Evolutionary conservation across 64 coral and sea anemone species (phyloP).

Genomic region (Hydrozoanthus tunicans): DNA sequence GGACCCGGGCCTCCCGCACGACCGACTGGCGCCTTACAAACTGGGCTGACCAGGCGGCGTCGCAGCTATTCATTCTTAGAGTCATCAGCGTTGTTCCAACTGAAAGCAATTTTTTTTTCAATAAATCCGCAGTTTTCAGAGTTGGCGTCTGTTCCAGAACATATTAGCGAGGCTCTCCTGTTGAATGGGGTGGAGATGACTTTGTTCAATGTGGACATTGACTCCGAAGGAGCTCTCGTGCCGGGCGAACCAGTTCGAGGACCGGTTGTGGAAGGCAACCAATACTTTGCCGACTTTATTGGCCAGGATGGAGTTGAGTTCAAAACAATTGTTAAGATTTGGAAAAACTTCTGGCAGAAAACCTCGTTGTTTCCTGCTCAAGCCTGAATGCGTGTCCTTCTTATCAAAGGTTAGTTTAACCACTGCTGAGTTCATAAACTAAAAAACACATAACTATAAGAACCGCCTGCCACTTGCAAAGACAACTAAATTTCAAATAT

Average conservation of each 20-base stretch:
- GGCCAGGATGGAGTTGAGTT: constrained; percentile 36
- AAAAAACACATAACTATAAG: too few relatives aligned
- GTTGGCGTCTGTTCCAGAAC: constrained; percentile 30
- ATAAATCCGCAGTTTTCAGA: constrained; percentile 24
- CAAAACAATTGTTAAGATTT: constrained; percentile 40
- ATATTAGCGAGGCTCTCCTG: constrained; percentile 47
- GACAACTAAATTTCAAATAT: too few relatives aligned
- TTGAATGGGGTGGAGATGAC: constrained; percentile 53
- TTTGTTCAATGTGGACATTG: constrained; percentile 16
- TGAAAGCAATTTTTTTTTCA: background rate
- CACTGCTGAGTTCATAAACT: too few relatives aligned
- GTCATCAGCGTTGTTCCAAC: background rate
- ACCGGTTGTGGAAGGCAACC: constrained; percentile 28
- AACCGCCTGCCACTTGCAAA: too few relatives aligned
- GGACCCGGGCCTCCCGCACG: too few relatives aligned
- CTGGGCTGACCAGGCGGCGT: too few relatives aligned
- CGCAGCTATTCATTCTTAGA: too few relatives aligned
- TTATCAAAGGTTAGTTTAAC: too few relatives aligned
- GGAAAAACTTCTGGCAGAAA: constrained; percentile 52
- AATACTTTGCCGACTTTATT: constrained; percentile 44
- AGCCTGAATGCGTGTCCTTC: too few relatives aligned
- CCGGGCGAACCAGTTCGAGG: background rate
- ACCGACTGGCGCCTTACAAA: too few relatives aligned
- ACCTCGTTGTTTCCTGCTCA: too few relatives aligned
- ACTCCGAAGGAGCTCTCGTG: background rate